A percentile compares a stretch with the other conserved stretches of the same genome.
Conservation (phyloP, 1,140 invertebrate species). For the Euglossa dilemma region DNA sequence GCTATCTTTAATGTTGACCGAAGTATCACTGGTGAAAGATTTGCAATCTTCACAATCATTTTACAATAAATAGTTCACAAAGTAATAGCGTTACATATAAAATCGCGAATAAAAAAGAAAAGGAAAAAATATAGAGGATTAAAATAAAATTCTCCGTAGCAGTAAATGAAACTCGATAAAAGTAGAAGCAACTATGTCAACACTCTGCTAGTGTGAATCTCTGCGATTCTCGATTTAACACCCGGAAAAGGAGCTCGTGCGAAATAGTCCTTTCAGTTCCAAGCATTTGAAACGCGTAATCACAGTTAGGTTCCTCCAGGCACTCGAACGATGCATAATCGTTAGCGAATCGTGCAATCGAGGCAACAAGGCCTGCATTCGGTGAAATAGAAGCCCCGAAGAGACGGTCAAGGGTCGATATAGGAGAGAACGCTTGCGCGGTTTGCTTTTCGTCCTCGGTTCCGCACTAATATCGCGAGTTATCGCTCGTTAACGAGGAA, state of each 20-base stretch:
- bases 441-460: slow-evolving; percentile 52
- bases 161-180: too few species aligned
- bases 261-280: not conserved
- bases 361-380: slow-evolving; percentile 12
- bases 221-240: too few species aligned
- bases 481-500: slow-evolving; percentile 34
- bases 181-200: too few species aligned
- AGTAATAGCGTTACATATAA: too few species aligned
- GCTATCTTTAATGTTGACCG: not conserved
- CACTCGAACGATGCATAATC: slow-evolving; percentile 13
- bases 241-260: not conserved
- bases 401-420: slow-evolving; percentile 61
- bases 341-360: slow-evolving; percentile 37
- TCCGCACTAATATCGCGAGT: slow-evolving; percentile 54
- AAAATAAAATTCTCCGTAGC: too few species aligned
- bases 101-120: too few species aligned
- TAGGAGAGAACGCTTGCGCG: slow-evolving; percentile 64
- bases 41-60: not conserved
- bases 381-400: slow-evolving; percentile 36
- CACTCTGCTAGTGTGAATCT: too few species aligned
- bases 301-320: not conserved
- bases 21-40: not conserved
- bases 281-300: not conserved
- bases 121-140: too few species aligned
- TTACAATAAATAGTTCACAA: not conserved